Evolutionary conservation across 2,888 invertebrate species (phyloP), one percentile per base, ranked within the genome.

Genomic region (Caradrina clavipalpis): DNA sequence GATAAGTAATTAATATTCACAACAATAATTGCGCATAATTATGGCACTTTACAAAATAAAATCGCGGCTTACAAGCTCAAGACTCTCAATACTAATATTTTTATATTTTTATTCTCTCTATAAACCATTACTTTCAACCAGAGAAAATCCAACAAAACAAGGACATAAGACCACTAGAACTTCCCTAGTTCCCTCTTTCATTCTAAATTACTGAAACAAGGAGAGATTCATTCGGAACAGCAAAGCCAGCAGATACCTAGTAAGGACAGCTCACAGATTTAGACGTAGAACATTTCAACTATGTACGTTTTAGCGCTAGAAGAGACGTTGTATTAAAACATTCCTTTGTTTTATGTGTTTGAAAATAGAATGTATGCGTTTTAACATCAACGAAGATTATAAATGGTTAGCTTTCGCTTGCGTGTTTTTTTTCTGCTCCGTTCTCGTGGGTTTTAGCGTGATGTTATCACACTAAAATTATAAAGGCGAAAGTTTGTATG

Each of bases 131-230:
- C 39, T 11, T n/a, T 8, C 21, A 51, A 59, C 15, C 17, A 50
- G 13, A 42, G 19, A 42, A 39, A 61, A 73, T 50, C 31, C 10
- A 49, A 55, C 39, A 67, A 67, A 42, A 42, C n/a, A 50, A 62
- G 60, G 2, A 45, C 17, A 3, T n/a, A 26, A 47, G 7, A 61
- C 68, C 17, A 17, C 45, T n/a, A 51, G 13, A 50, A 49, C 45
- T 53, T 60, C 39, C 7, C 35, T n/a, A 42, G 22, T 54, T 59
- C 57, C 53, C 47, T 17, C 45, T 64, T 66, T 31, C 21, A 53
- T 64, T 50, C 62, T 67, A 76, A 83, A 76, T 81, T 63, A 73
- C 78, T 70, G 22, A 57, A 66, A 81, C 73, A 73, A 65, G 73
- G 57, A 73, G 55, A 47, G 65, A 68, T 60, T 69, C 81, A 74